Evolutionary conservation across 2,888 invertebrate species (phyloP).

Genomic region (Nephrotoma appendiculata): DNA sequence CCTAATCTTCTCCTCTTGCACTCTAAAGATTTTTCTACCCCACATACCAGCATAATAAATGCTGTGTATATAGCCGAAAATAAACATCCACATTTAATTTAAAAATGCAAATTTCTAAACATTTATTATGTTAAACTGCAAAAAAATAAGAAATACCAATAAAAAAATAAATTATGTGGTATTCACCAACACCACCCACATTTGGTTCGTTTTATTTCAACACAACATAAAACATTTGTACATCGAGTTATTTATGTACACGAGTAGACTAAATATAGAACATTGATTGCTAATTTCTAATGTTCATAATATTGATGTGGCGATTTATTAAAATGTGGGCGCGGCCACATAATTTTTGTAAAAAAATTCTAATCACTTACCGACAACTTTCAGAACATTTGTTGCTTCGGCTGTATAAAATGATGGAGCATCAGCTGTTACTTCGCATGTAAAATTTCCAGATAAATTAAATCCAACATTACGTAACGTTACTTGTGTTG

Average conservation of each 20-base stretch:
- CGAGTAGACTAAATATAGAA: neutral
- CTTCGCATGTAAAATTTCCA: slow-evolving; percentile 58
- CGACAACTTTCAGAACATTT: slow-evolving; percentile 53
- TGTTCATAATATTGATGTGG: neutral
- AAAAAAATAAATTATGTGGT: neutral
- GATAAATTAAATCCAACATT: slow-evolving; percentile 51
- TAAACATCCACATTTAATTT: neutral
- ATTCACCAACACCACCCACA: neutral
- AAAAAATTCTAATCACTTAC: slow-evolving; percentile 35
- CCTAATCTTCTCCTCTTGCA: neutral
- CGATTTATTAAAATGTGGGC: neutral
- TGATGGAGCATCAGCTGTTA: slow-evolving; percentile 51
- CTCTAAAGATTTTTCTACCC: neutral
- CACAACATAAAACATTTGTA: neutral
- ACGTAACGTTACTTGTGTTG: slow-evolving; percentile 50
- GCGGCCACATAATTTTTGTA: neutral
- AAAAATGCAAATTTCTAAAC: neutral
- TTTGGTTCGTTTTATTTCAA: neutral
- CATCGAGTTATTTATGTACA: neutral
- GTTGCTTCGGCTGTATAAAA: slow-evolving; percentile 49
- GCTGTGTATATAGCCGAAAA: neutral
- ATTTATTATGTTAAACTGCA: neutral
- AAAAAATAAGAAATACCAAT: neutral
- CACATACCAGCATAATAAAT: neutral
- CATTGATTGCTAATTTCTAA: neutral